Conservation (phyloP, 2,888 invertebrate genomes). For the Stegana nigrithorax region DNA sequence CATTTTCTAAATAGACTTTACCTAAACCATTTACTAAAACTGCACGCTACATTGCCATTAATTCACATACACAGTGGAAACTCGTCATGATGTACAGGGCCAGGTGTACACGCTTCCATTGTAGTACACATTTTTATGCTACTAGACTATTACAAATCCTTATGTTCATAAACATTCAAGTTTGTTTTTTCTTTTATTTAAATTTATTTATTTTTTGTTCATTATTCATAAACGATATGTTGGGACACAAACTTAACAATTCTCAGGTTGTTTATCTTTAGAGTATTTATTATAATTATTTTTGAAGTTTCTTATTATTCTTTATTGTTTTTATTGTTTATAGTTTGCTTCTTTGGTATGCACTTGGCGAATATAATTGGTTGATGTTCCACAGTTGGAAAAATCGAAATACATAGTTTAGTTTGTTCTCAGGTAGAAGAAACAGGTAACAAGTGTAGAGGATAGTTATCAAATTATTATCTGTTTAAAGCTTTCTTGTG, state of each 20-base stretch:
- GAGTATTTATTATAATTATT: constrained; percentile 33
- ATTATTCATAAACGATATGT: constrained; percentile 60
- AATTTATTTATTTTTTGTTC: constrained; percentile 24
- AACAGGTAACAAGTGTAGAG: constrained; percentile 4
- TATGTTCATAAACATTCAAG: constrained; percentile 5
- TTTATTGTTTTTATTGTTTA: not conserved
- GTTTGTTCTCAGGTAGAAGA: constrained; percentile 11
- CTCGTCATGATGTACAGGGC: not conserved
- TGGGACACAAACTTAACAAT: constrained; percentile 60
- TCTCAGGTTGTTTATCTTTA: constrained; percentile 41
- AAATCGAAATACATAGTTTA: constrained; percentile 4
- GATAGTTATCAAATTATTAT: constrained; percentile 7
- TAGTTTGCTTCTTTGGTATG: not conserved
- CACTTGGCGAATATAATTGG: constrained; percentile 17
- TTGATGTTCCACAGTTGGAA: constrained; percentile 20
- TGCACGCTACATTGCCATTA: constrained; percentile 5
- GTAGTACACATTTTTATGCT: not conserved
- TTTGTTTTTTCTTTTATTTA: constrained; percentile 19
- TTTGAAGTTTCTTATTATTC: constrained; percentile 2
- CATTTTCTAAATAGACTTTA: not conserved
- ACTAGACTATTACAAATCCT: not conserved
- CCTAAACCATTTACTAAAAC: not conserved
- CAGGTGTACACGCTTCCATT: not conserved
- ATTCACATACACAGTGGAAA: not conserved
- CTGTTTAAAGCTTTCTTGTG: constrained; percentile 6